Evolutionary conservation across 2,113 vertebrate species (phyloP), one percentile per base, ranked within the genome.

Genomic region (Terrapene triunguis): DNA sequence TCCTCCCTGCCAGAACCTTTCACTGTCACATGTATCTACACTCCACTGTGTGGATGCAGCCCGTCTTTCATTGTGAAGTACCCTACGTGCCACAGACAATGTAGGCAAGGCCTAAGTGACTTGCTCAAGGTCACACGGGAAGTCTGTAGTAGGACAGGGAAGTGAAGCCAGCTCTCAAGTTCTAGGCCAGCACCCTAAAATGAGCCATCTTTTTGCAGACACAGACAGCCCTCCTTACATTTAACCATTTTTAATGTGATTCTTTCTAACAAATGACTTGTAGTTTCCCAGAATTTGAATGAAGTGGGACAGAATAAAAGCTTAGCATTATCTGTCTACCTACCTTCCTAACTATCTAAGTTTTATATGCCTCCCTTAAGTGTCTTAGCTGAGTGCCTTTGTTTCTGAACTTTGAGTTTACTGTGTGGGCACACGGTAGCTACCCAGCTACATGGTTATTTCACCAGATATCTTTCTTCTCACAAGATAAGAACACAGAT

Each of bases 401-500:
- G 79, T 53, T 82, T 95, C 83, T 97, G 94, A 96, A 97, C 94
- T 97, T 97, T 94, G 95, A 91, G 85, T 95, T 97, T 95, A 96
- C 62, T 92, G 83, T 87, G 72, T 89, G 78, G 78, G 90, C 95
- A 89, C 90, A 95, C 93, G 54, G 92, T 96, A 93, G 95, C 94
- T 93, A 27, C 47, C 38, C 89, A 92, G 72, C 89, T 88, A 92
- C 84, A 85, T 19, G 6, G 32, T 89, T 94, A 84, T 95, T 95
- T 95, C 85, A 87, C 29, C 35, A 84, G n/a, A 10, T 89, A 87
- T 35, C 93, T 96, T 93, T 97, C 21, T 92, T 95, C 92, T 94
- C 89, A 0, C 27, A 59, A 88, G 88, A 93, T 90, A 95, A 95
- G 80, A 80, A 80, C 79, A 74, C 38, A 85, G 16, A 80, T 74